phyloP scores from a whole-genome alignment of 2,888 invertebrate species.

The Apamea anceps region DNA sequence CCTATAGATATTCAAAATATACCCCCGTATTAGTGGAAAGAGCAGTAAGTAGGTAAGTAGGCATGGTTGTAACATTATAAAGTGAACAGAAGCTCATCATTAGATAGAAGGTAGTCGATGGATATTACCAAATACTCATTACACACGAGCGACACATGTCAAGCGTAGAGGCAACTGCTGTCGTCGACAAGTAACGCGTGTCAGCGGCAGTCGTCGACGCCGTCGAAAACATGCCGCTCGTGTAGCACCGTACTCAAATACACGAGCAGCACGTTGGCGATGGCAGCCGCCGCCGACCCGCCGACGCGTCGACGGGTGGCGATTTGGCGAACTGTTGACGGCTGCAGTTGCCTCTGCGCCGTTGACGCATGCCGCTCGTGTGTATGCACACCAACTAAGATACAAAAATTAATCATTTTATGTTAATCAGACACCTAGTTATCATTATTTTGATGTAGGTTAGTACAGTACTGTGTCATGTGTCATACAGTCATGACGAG shows the following conservation, averaged over 20 bases:
- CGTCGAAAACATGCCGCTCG: too few relatives aligned
- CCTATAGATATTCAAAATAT: too few relatives aligned
- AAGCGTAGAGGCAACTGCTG: too few relatives aligned
- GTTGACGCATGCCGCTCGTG: neutral
- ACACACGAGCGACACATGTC: too few relatives aligned
- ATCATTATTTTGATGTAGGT: conserved; percentile 18
- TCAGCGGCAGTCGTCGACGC: too few relatives aligned
- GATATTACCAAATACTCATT: neutral
- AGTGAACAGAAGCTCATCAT: neutral
- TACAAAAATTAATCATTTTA: neutral
- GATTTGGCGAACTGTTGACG: too few relatives aligned
- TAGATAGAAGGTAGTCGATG: neutral
- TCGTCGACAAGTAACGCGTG: too few relatives aligned
- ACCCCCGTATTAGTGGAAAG: too few relatives aligned
- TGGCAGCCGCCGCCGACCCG: too few relatives aligned
- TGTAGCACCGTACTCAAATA: neutral
- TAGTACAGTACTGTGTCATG: conserved; percentile 10
- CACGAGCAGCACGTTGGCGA: neutral
- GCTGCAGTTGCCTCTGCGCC: too few relatives aligned
- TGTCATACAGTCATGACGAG: conserved; percentile 16
- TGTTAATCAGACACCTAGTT: conserved; percentile 16
- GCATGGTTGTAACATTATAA: neutral
- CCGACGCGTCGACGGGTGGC: too few relatives aligned
- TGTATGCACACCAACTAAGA: neutral
- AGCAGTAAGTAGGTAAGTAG: too few relatives aligned